phyloP scores from a whole-genome alignment of 2,888 invertebrate species.

The Escarpia spicata region DNA sequence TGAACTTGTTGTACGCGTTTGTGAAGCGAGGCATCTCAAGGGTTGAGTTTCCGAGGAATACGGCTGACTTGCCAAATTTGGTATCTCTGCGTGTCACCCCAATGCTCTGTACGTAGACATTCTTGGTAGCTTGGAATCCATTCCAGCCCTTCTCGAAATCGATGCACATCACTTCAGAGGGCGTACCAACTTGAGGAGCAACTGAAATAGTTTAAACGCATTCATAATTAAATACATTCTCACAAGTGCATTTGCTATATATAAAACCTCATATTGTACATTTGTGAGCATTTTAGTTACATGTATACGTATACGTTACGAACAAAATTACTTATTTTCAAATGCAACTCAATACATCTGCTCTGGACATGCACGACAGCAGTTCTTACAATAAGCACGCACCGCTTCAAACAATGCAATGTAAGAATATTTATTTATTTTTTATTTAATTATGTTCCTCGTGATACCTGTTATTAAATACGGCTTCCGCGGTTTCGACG shows the following conservation, averaged over 20 bases:
- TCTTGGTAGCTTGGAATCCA: constrained; percentile 22
- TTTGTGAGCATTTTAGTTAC: neutral
- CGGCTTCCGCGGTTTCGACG: no score
- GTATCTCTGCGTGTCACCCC: neutral
- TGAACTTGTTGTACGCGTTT: neutral
- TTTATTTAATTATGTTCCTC: no score
- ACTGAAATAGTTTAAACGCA: neutral
- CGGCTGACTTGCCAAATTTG: constrained; percentile 19
- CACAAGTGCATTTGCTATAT: neutral
- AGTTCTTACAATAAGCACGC: neutral
- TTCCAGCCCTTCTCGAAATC: constrained; percentile 22
- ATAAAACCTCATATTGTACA: neutral
- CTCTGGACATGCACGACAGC: no score
- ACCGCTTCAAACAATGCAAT: neutral
- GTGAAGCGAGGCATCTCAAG: constrained; percentile 22
- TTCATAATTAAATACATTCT: neutral
- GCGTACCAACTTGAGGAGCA: neutral
- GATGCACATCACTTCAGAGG: constrained; percentile 19
- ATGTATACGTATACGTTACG: neutral
- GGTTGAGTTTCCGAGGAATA: neutral
- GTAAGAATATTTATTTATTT: no score
- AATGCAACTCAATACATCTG: no score
- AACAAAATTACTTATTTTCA: no score
- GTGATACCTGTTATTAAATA: no score
- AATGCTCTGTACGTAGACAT: constrained; percentile 20